Base-by-base conservation (phyloP, 2,113 vertebrate genomes). In the Pachyramphus minor region DNA sequence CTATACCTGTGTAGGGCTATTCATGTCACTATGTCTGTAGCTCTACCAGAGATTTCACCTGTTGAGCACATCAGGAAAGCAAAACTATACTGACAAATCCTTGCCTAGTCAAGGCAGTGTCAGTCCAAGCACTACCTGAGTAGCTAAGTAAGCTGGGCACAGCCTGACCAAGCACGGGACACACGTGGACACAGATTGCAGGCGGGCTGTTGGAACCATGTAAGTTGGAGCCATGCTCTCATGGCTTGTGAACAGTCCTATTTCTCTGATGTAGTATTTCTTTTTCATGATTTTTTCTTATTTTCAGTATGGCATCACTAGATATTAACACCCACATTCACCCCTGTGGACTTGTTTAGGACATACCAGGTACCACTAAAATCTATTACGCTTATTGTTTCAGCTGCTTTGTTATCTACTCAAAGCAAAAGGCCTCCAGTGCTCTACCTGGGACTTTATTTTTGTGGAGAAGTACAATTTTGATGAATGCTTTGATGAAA, bases 401-500 rank as follows among this genome's bases (percentile, higher is more conserved):
- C 73, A 81, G 72, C 74, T 91, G 49, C 30, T 84, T 59, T 73
- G 12, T 64, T 81, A 80, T 52, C 84, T 84, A 71, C 59, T 71
- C 64, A 92, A 84, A 95, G 74, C 74, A 94, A 71, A 91, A 94
- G 52, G 23, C 31, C 49, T 82, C 37, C 60, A 66, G 44, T 59
- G 59, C 37, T 93, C 44, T 90, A 95, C 87, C 89, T 96, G 69
- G n/a, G 60, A 79, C 84, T 76, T 92, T 84, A 63, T 78, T 96
- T 97, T 89, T 80, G 35, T 85, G 64, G 31, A 90, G 49, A 87
- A 94, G 39, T 72, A 75, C 52, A 49, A 24, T 84, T 96, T 87
- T 93, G 92, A 88, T 90, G 30, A 91, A 97, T 89, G 69, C 58
- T 74, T 64, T 94, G 85, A 91, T 95, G 87, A 90, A 97, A 93